Conservation (phyloP, 1,140 invertebrate species). For the Stenopsyche tienmushanensis region DNA sequence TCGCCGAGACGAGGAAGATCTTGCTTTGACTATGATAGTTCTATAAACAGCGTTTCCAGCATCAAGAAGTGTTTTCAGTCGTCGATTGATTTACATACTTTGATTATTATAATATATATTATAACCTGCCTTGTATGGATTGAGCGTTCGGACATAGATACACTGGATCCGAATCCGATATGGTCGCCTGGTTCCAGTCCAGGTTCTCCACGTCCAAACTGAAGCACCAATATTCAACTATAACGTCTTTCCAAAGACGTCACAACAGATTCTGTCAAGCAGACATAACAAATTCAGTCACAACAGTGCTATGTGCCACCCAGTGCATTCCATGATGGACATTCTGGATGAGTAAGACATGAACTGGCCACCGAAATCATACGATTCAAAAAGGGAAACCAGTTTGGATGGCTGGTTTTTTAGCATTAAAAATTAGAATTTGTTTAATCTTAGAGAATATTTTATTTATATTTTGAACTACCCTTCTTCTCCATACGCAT, state of each 20-base stretch:
- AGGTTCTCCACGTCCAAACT: conserved; percentile 26
- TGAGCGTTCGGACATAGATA: conserved; percentile 15
- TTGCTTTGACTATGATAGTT: conserved; percentile 84
- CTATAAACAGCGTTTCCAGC: conserved; percentile 75
- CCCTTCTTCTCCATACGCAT: too few relatives aligned
- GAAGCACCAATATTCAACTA: conserved; percentile 20
- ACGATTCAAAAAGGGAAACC: too few relatives aligned
- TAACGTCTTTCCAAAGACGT: conserved; percentile 17
- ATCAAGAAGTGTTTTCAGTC: conserved; percentile 73
- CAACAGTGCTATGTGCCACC: too few relatives aligned
- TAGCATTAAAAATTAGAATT: too few relatives aligned
- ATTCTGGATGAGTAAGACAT: too few relatives aligned
- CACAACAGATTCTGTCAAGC: background rate
- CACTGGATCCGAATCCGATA: conserved; percentile 13
- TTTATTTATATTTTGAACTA: too few relatives aligned
- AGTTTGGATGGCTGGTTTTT: too few relatives aligned
- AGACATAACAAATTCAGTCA: conserved; percentile 42
- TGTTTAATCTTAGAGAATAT: too few relatives aligned
- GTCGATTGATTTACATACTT: too few relatives aligned
- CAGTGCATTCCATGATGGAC: too few relatives aligned
- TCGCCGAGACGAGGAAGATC: conserved; percentile 73
- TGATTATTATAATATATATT: background rate
- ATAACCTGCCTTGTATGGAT: conserved; percentile 42
- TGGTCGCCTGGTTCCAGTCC: conserved; percentile 42
- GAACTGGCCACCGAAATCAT: too few relatives aligned